phyloP scores from a whole-genome alignment of 2,113 vertebrate genomes.

The Sturnus vulgaris region DNA sequence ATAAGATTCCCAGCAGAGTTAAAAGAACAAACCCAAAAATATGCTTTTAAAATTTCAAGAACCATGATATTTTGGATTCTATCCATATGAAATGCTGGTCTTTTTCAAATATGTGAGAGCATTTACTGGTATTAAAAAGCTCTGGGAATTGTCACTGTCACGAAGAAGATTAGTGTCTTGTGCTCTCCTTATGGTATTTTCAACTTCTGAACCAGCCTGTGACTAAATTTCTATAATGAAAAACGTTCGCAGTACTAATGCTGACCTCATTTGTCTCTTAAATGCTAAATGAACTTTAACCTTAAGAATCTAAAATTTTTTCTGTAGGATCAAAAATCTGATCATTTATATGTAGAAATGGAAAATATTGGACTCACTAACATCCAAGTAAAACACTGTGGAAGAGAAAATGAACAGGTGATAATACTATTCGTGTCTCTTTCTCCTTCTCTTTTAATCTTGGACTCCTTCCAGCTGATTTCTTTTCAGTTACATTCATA shows the following conservation, averaged over 20 bases:
- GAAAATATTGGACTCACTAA: neutral
- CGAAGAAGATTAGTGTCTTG: conserved; percentile 34
- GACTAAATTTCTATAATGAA: conserved; percentile 47
- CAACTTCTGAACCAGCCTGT: conserved; percentile 58
- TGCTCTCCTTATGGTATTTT: conserved; percentile 26
- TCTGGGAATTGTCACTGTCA: conserved; percentile 62
- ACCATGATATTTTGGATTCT: neutral
- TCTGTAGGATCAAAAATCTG: neutral
- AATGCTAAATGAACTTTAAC: conserved; percentile 34
- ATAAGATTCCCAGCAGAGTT: neutral
- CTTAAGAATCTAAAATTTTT: neutral
- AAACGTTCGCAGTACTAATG: conserved; percentile 19
- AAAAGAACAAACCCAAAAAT: neutral
- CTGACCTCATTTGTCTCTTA: conserved; percentile 44
- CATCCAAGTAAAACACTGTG: conserved; percentile 49
- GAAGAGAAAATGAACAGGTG: conserved; percentile 33
- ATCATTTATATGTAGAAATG: neutral
- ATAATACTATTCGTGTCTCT: neutral
- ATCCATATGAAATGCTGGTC: conserved; percentile 22
- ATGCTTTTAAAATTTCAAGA: conserved; percentile 31
- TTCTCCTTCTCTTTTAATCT: conserved; percentile 17
- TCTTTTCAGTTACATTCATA: conserved; percentile 41
- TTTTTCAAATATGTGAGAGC: conserved; percentile 23
- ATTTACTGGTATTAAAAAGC: conserved; percentile 27
- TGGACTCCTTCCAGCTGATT: conserved; percentile 4